Percentiles rank a stretch among this genome's conserved stretches.
phyloP scores from a whole-genome alignment of 1,140 invertebrate genomes.

The Aphelinus certus region DNA sequence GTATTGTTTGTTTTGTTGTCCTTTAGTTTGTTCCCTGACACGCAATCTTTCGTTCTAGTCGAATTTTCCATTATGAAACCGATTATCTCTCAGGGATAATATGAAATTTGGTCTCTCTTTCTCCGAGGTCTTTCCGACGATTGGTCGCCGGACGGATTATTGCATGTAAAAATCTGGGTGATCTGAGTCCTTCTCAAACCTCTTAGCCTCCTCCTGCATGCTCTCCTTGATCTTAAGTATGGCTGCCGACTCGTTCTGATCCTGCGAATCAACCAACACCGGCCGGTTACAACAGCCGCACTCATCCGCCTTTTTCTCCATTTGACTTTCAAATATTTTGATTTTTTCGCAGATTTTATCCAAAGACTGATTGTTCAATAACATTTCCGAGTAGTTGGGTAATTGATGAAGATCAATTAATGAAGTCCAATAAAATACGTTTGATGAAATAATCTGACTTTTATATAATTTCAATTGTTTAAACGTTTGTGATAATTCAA shows the following conservation, averaged over 20 bases:
- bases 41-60: neutral
- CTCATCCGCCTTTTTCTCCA: neutral
- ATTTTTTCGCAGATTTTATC: too few species aligned
- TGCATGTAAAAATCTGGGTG: conserved; percentile 97
- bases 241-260: conserved; percentile 97
- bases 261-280: conserved; percentile 78
- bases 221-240: conserved; percentile 99
- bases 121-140: conserved; percentile 54
- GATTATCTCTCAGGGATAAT: conserved; percentile 27
- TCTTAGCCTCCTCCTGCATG: conserved; percentile 99
- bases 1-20: conserved; percentile 4
- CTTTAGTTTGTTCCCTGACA: neutral
- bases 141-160: conserved; percentile 68
- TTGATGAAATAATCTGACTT: too few species aligned
- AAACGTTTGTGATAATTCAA: too few species aligned
- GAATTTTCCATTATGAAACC: neutral
- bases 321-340: too few species aligned
- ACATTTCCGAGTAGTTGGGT: too few species aligned
- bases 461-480: too few species aligned
- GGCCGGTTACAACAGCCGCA: conserved; percentile 61
- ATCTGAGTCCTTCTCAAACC: conserved; percentile 98
- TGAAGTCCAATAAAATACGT: too few species aligned
- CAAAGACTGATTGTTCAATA: too few species aligned
- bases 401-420: too few species aligned
- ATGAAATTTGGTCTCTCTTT: conserved; percentile 54